phyloP scores from a whole-genome alignment of 2,888 invertebrate genomes.

The Ganaspis brasiliensis region DNA sequence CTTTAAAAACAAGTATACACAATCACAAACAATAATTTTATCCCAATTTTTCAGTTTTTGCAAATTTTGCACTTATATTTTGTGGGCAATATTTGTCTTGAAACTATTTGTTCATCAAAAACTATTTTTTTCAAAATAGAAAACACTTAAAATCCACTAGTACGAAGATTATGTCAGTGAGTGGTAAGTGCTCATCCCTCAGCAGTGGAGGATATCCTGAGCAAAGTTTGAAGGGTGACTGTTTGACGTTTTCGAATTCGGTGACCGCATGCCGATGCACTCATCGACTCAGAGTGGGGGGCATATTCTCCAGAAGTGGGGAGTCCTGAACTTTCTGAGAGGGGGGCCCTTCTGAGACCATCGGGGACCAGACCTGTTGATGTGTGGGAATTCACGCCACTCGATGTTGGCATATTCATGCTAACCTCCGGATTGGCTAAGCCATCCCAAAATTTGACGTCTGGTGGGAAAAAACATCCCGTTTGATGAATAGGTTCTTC shows the following conservation, averaged over 20 bases:
- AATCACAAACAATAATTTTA: no score
- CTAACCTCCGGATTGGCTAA: conserved; percentile 31
- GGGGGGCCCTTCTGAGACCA: conserved; percentile 68
- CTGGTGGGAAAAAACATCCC: conserved; percentile 41
- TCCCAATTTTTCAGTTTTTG: background rate
- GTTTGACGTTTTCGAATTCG: conserved; percentile 80
- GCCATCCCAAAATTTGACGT: conserved; percentile 31
- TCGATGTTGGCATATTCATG: conserved; percentile 58
- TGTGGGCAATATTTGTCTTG: background rate
- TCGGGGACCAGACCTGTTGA: conserved; percentile 76
- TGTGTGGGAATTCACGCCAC: conserved; percentile 79
- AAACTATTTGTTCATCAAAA: no score
- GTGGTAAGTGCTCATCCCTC: background rate
- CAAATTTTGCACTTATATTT: background rate
- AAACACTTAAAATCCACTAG: background rate
- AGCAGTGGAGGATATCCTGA: conserved; percentile 50
- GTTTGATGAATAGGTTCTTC: conserved; percentile 26
- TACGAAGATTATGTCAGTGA: background rate
- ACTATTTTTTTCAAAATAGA: background rate
- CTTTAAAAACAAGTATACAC: no score
- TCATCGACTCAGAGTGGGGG: conserved; percentile 63
- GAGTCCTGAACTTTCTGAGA: conserved; percentile 66
- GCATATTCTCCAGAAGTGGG: conserved; percentile 63
- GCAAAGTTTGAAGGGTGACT: conserved; percentile 77
- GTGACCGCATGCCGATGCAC: conserved; percentile 79